Evolutionary conservation across 2,113 vertebrate genomes (phyloP), one percentile per base, ranked within the genome.

Genomic region (Phodopus roborovskii): DNA sequence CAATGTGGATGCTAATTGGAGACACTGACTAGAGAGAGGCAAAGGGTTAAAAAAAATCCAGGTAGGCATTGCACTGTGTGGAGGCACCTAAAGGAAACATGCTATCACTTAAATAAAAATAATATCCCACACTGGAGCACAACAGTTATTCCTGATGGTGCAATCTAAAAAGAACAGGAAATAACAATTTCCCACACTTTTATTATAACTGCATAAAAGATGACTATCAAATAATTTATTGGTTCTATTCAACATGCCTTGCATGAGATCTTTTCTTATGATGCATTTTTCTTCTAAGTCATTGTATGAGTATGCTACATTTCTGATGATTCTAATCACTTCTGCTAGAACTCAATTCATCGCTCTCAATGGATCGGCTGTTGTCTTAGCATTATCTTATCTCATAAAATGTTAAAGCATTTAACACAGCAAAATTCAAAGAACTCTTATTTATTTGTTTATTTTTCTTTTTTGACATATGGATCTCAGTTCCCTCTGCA

Each of bases 381-480:
- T 91, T 1, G 17, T 22, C 3, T 16, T 53, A 77, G 30, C 30
- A 68, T 86, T 70, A 86, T 50, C 45, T 86, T 50, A 70, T 15
- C 3, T 45, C 42, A 39, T 53, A 42, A 78, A 92, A 78, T 39
- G 3, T 45, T 70, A 91, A 82, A 87, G 5, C 13, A 83, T 85
- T 94, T 75, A 81, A 66, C 5, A 90, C 86, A 92, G 33, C 62
- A 70, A 92, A 94, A 39, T 82, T 36, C 88, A 50, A 95, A 68
- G 74, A 58, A 12, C 60, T 53, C 24, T 48, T 16, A 45, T 45
- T 45, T 45, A 45, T 45, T 45, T 45, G 6, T 6, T 45, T 45
- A 45, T 45, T 45, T 45, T 45, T 45, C 45, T 45, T 45, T 45
- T 45, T 45, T 45, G 3, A 45, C 6, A 45, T 45, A 45, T 45